These are phyloP conservation scores for Synergus gifuensis DNA, from an alignment of 2,888 invertebrate species.

Conservation along the genomic window DNA sequence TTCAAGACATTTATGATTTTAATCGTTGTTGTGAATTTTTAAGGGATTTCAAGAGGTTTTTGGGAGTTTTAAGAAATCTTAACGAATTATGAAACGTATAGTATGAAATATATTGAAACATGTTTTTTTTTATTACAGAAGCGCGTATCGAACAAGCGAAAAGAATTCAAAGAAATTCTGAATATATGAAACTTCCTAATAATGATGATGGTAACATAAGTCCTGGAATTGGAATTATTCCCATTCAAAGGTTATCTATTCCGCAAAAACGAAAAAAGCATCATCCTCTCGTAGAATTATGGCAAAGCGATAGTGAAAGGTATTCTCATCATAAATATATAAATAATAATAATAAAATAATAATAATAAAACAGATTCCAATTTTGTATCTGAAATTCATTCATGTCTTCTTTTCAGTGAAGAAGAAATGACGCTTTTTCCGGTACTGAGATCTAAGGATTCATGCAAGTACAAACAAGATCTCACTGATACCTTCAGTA, in stretches of 20 bases:
- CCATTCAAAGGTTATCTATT: slow-evolving; percentile 76
- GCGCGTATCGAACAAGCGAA: slow-evolving; percentile 77
- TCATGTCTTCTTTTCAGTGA: slow-evolving; percentile 65
- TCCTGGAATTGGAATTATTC: slow-evolving; percentile 69
- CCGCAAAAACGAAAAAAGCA: slow-evolving; percentile 76
- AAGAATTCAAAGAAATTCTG: slow-evolving; percentile 75
- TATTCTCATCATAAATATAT: slow-evolving; percentile 45
- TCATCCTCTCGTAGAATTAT: slow-evolving; percentile 79
- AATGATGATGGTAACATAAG: slow-evolving; percentile 66
- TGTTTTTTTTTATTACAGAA: slow-evolving; percentile 63
- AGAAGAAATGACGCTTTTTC: slow-evolving; percentile 77
- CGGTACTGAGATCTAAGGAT: slow-evolving; percentile 73
- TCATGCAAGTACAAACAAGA: slow-evolving; percentile 77
- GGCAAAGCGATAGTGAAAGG: slow-evolving; percentile 77
- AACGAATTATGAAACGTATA: too few relatives aligned
- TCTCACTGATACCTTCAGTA: slow-evolving; percentile 81
- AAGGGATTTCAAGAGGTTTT: too few relatives aligned
- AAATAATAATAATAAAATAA: too few relatives aligned
- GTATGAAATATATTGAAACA: neutral
- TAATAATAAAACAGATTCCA: too few relatives aligned
- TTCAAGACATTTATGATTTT: too few relatives aligned
- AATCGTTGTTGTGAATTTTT: too few relatives aligned
- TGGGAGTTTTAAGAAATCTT: too few relatives aligned
- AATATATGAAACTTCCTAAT: slow-evolving; percentile 74
- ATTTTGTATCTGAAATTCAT: neutral